Base-by-base conservation (phyloP, 2,113 vertebrate species). In the Pelvicachromis taeniatus region DNA sequence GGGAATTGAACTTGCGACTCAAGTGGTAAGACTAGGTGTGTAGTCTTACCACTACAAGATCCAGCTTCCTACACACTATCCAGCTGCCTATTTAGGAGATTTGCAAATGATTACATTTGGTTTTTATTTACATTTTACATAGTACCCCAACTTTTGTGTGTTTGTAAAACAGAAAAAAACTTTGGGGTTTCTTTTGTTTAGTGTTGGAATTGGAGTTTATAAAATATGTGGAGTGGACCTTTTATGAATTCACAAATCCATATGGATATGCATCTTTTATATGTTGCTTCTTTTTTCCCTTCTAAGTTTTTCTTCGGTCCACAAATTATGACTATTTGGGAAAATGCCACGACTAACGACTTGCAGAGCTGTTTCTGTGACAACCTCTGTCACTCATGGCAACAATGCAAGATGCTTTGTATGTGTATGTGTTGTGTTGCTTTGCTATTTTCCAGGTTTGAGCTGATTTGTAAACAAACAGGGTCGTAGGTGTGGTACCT, bases 401-500 rank as follows among this genome's bases (percentile, higher is more conserved):
- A 12, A 9, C 17, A 14, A 50, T 9, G 14, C 26, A 4, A n/a
- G n/a, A n/a, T n/a, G n/a, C n/a, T n/a, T n/a, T n/a, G n/a, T n/a
- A n/a, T n/a, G n/a, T n/a, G n/a, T n/a, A n/a, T n/a, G n/a, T n/a
- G n/a, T n/a, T n/a, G n/a, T n/a, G n/a, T n/a, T n/a, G n/a, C n/a
- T n/a, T n/a, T n/a, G n/a, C n/a, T n/a, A n/a, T n/a, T n/a, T n/a
- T 29, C 3, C 2, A 7, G 53, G 7, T 68, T 29, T 31, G 21
- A 38, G 78, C 10, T n/a, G 42, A 50, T 17, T 21, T 54, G 11
- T 52, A 29, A 40, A 21, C 17, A 33, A 29, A 23, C 14, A 29
- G 14, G 9, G 21, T 6, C 2, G 9, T 11, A 17, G 10, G 5
- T 2, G 3, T 14, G 10, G 10, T 90, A 97, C 96, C 96, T 95